phyloP scores from a whole-genome alignment of 2,888 invertebrate species.

The Drosophila putrida region DNA sequence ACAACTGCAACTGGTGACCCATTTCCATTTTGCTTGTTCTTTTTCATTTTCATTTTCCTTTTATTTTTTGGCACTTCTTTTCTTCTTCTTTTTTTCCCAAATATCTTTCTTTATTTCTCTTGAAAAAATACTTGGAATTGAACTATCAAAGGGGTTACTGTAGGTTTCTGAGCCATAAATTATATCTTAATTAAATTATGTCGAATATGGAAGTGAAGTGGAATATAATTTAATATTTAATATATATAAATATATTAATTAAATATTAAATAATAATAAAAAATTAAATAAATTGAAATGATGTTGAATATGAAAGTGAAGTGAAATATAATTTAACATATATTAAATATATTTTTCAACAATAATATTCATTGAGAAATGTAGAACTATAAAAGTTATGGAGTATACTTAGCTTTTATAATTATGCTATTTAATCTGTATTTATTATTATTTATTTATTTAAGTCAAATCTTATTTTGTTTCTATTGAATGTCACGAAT shows the following conservation, averaged over 20 bases:
- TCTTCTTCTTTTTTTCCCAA: conserved; percentile 8
- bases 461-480: no score
- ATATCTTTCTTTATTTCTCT: not conserved
- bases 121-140: conserved; percentile 7
- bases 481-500: not conserved
- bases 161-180: not conserved
- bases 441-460: no score
- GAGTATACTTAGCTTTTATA: no score
- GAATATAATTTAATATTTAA: not conserved
- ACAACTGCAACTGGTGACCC: conserved; percentile 72
- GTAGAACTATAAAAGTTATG: no score
- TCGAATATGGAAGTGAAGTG: not conserved
- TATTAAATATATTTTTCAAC: no score
- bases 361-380: no score
- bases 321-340: not conserved
- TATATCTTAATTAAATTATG: not conserved
- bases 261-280: no score
- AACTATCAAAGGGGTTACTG: conserved; percentile 1
- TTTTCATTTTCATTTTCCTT: conserved; percentile 13
- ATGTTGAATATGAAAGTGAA: not conserved
- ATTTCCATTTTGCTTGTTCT: conserved; percentile 42
- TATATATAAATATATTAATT: no score
- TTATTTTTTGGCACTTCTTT: not conserved
- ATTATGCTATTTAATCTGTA: no score
- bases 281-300: not conserved